phyloP scores from a whole-genome alignment of 2,888 invertebrate species.

The Cosmia trapezina region DNA sequence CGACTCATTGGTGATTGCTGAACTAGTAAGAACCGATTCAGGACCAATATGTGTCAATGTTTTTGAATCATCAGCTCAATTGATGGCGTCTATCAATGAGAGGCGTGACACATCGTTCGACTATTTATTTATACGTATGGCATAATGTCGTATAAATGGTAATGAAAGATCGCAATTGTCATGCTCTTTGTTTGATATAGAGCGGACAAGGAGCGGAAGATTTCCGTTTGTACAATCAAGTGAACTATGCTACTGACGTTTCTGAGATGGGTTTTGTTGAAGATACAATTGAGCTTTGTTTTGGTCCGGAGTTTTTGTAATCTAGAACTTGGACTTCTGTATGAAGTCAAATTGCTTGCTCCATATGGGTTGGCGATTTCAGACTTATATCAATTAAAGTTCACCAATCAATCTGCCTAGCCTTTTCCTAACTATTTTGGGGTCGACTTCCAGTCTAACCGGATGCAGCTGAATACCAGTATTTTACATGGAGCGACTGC shows the following conservation, averaged over 20 bases:
- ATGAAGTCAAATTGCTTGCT: neutral
- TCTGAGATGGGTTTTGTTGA: neutral
- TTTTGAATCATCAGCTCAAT: conserved; percentile 83
- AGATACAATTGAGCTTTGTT: neutral
- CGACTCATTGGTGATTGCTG: conserved; percentile 32
- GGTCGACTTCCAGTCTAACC: too few relatives aligned
- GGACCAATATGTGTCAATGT: conserved; percentile 74
- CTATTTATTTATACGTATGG: conserved; percentile 52
- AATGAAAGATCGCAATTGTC: conserved; percentile 35
- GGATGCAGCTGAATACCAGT: too few relatives aligned
- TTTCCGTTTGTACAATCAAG: conserved; percentile 20
- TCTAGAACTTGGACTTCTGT: neutral
- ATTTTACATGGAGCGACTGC: too few relatives aligned
- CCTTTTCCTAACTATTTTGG: too few relatives aligned
- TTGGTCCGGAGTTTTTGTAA: neutral
- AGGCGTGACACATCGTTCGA: conserved; percentile 65
- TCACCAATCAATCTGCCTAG: too few relatives aligned
- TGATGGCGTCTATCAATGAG: conserved; percentile 72
- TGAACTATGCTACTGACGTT: conserved; percentile 1
- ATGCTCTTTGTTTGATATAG: conserved; percentile 44
- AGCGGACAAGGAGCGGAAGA: conserved; percentile 24
- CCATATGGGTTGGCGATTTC: neutral
- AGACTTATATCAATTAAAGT: too few relatives aligned
- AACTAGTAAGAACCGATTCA: conserved; percentile 68
- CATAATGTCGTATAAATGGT: conserved; percentile 30